Base-by-base conservation (phyloP, 2,797 vertebrate genomes). In the Synaphobranchus kaupii region DNA sequence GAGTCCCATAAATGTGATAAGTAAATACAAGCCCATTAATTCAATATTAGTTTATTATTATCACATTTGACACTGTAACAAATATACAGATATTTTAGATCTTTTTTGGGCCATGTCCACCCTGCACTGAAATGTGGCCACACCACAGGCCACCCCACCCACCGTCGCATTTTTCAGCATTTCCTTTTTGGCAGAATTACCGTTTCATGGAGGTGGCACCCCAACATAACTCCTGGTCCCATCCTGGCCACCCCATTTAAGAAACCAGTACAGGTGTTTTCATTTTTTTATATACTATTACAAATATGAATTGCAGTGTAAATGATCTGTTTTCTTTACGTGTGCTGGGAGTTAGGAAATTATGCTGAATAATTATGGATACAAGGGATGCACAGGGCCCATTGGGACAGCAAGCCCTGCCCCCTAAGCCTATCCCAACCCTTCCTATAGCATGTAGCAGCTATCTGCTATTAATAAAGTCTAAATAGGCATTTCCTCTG, bases 11-110 rank as follows among this genome's bases (percentile, higher is more conserved):
- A 85, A 85, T 50, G 22, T 50, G 7, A 48, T 9, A 25, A 39
- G 22, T 84, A 89, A 84, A 80, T 83, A 54, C 28, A 28, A 12
- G 63, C 44, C 9, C 84, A 76, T 86, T 84, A 88, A 85, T 34
- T 58, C 47, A 85, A 50, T 71, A 12, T 52, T 56, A 54, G 84
- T 85, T 48, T n/a, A 85, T 85, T 31, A 48, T 20, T 31, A 34
- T 17, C n/a, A 22, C 66, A 87, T 84, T 86, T 48, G 87, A 87
- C n/a, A 25, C 12, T 3, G 28, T 12, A 39, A 85, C 86, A 58
- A 68, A 47, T 56, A 31, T 17, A 78, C 39, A 63, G 20, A 13
- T 85, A 66, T 52, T 86, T 50, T 88, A 86, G 89, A 88, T n/a
- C n/a, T n/a, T n/a, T n/a, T n/a, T n/a, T n/a, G 39, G 39, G 39